Evolutionary conservation across 2,888 invertebrate genomes (phyloP).

Genomic region (Xiphydria camelus): DNA sequence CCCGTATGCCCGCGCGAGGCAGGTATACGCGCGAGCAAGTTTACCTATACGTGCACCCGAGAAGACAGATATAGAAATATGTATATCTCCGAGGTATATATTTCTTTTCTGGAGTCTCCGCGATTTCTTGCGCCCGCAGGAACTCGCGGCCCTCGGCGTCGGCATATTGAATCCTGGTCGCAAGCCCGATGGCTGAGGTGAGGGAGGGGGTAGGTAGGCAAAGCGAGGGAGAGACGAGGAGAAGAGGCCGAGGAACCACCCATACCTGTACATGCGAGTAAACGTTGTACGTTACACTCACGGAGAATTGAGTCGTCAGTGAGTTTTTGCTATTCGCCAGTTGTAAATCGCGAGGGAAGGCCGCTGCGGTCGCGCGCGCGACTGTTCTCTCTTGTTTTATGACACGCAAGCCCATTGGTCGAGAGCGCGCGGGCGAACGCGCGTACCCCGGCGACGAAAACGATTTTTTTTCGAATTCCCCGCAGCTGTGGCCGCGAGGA

Average conservation of each 20-base stretch:
- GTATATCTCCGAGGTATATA: neutral
- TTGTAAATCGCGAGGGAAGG: conserved; percentile 27
- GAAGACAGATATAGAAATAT: neutral
- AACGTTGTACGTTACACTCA: conserved; percentile 7
- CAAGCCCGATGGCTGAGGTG: neutral
- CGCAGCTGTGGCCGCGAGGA: no score
- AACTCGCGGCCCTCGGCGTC: no score
- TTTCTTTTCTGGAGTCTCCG: neutral
- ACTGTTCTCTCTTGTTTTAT: conserved; percentile 15
- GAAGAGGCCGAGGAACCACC: neutral
- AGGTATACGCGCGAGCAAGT: neutral
- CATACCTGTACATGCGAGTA: neutral
- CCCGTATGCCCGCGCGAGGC: neutral
- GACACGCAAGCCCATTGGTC: conserved; percentile 14
- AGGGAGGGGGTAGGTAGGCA: neutral
- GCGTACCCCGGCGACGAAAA: neutral
- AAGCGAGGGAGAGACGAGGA: neutral
- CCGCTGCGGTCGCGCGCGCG: conserved; percentile 9
- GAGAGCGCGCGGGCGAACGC: no score
- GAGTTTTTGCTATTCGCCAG: conserved; percentile 22
- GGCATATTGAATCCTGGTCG: neutral
- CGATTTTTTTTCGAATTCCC: no score
- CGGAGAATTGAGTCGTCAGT: conserved; percentile 24
- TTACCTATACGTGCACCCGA: neutral
- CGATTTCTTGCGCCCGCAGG: neutral